Base-by-base conservation (phyloP, 2,797 vertebrate genomes). In the Acropternis orthonyx region DNA sequence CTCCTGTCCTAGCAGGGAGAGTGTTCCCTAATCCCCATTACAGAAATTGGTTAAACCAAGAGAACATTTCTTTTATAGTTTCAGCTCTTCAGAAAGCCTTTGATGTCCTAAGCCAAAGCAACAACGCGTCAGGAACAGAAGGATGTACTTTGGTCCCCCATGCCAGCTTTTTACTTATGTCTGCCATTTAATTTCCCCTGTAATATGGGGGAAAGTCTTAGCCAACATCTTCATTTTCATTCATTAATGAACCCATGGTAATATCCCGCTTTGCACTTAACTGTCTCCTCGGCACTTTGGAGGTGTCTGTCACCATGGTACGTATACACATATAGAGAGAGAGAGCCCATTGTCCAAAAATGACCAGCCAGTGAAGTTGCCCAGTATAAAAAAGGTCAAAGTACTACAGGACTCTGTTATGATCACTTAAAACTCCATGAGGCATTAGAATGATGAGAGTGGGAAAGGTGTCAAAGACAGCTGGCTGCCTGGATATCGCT, bases 21-120 rank as follows among this genome's bases (percentile, higher is more conserved):
- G 68, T 75, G 77, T 82, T 96, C 76, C 84, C 87, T 95, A 80
- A 91, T 79, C 81, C 77, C 61, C 85, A 94, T 87, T 95, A 96
- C 88, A 76, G 85, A 93, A 95, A 87, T 92, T 83, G 62, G 67
- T 90, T 95, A 96, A 95, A 55, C 59, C 69, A 88, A 89, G 68
- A 84, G 52, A 71, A 89, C 68, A 89, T 89, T 92, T 85, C 78
- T 66, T 81, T 89, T 89, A 88, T 68, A 46, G 69, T 67, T 85
- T 91, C 72, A 92, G 76, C 66, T 94, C 58, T 89, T 65, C 39
- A 91, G 48, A 94, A 87, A 94, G 79, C 71, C 61, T 90, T 91
- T 89, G 86, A 89, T 92, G 61, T 88, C 79, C 75, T 83, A 86
- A 96, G 94, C 94, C 94, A 95, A 92, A 69, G 92, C 68, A 94